Conservation (phyloP, 1,140 invertebrate genomes). For the Popillia japonica region DNA sequence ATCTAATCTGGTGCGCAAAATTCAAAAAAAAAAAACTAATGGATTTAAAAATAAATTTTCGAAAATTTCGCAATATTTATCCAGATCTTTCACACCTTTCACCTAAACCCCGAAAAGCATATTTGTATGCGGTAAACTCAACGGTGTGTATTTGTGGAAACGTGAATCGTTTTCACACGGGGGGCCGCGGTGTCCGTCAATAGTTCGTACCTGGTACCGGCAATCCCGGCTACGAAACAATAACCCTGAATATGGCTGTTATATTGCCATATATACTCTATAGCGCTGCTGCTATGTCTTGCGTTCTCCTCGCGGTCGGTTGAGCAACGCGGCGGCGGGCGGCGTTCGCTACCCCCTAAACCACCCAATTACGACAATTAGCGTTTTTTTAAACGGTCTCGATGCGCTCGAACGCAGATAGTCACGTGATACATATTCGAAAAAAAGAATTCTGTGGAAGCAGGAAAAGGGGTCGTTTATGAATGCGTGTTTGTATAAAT, state of each 20-base stretch:
- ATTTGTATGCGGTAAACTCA: conserved; percentile 48
- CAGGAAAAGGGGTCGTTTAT: neutral
- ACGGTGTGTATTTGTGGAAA: conserved; percentile 46
- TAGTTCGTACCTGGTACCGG: conserved; percentile 47
- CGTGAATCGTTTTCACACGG: conserved; percentile 43
- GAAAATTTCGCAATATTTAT: conserved; percentile 15
- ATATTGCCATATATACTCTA: neutral
- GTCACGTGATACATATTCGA: neutral
- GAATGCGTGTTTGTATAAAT: neutral
- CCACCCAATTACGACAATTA: conserved; percentile 44
- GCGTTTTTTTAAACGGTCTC: conserved; percentile 33
- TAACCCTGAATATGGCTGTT: neutral
- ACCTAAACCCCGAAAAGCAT: conserved; percentile 37
- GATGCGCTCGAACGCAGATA: conserved; percentile 5
- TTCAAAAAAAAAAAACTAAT: no score
- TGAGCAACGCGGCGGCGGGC: neutral
- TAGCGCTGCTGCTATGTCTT: neutral
- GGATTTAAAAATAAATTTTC: no score
- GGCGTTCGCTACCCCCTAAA: conserved; percentile 36
- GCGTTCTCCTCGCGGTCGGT: conserved; percentile 40
- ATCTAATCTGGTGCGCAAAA: no score
- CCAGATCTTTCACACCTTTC: no score
- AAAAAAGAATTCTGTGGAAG: no score
- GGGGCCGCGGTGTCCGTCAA: conserved; percentile 40
- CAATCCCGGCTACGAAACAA: neutral